phyloP scores from a whole-genome alignment of 2,113 vertebrate genomes.

The Pholis gunnellus region DNA sequence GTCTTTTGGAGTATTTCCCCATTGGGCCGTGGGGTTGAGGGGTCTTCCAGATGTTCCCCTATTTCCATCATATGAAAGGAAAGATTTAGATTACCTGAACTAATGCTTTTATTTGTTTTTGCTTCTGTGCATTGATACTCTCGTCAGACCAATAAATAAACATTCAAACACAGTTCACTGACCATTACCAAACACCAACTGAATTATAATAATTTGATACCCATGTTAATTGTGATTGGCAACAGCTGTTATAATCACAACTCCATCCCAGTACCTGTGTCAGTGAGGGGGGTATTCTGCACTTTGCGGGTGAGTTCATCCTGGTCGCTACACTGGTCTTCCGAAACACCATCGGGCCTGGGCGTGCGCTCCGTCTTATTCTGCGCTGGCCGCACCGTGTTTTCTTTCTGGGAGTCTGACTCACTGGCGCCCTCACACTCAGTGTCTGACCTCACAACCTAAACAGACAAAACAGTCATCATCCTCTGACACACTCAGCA shows the following conservation, averaged over 20 bases:
- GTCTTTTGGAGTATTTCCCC: conserved; percentile 90
- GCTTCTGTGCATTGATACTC: not conserved
- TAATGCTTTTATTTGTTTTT: not conserved
- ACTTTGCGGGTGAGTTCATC: conserved; percentile 63
- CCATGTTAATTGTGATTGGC: not conserved
- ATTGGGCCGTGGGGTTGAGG: conserved; percentile 51
- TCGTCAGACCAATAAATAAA: not conserved
- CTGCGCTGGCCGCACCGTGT: conserved; percentile 33
- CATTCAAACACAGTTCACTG: not conserved
- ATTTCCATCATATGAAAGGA: conserved; percentile 22
- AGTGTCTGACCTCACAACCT: conserved; percentile 89
- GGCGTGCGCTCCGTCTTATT: conserved; percentile 17
- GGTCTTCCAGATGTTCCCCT: conserved; percentile 35
- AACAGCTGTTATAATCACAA: not conserved
- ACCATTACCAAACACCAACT: not conserved
- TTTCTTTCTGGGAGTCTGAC: conserved; percentile 59
- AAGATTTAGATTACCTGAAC: not conserved
- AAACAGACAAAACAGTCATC: conserved; percentile 40
- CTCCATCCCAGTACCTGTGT: conserved; percentile 61
- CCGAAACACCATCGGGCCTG: conserved; percentile 83
- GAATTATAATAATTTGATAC: not conserved
- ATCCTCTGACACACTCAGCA: not conserved
- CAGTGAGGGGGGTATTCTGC: conserved; percentile 47
- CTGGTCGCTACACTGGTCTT: conserved; percentile 83
- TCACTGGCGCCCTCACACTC: conserved; percentile 85